Evolutionary conservation across 2,888 invertebrate species (phyloP).

Genomic region (Anthrax anthrax): DNA sequence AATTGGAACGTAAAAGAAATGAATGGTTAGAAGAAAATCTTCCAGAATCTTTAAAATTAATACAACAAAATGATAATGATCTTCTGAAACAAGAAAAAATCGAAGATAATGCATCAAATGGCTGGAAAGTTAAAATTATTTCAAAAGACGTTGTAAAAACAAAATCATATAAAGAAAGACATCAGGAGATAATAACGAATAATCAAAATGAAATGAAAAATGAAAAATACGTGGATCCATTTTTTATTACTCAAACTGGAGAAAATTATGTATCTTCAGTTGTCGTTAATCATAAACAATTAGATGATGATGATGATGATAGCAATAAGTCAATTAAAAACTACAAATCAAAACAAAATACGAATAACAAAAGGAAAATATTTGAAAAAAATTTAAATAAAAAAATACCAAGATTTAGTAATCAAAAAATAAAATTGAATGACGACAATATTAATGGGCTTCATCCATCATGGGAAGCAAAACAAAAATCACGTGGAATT

Average conservation of each 20-base stretch:
- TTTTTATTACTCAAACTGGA: constrained; percentile 29
- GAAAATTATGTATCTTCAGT: constrained; percentile 28
- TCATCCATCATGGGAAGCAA: constrained; percentile 12
- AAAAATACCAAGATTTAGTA: background rate
- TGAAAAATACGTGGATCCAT: constrained; percentile 20
- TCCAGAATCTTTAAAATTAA: background rate
- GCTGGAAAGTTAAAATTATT: background rate
- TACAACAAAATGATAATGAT: background rate
- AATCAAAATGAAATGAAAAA: background rate
- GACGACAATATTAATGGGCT: constrained; percentile 1
- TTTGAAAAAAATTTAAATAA: background rate
- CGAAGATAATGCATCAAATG: background rate
- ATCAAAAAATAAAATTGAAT: background rate
- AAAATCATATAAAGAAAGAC: background rate
- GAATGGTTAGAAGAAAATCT: constrained; percentile 24
- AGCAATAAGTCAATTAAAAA: no score
- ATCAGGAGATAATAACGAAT: background rate
- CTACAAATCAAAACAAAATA: no score
- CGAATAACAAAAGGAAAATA: background rate
- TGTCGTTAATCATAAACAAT: constrained; percentile 14
- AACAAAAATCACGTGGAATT: constrained; percentile 13
- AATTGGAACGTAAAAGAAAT: constrained; percentile 17
- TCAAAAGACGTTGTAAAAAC: background rate
- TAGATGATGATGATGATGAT: constrained; percentile 10
- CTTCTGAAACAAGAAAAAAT: background rate